Percentiles rank a stretch among this genome's conserved stretches.
phyloP scores from a whole-genome alignment of 2,113 vertebrate genomes.

The Turnix velox region DNA sequence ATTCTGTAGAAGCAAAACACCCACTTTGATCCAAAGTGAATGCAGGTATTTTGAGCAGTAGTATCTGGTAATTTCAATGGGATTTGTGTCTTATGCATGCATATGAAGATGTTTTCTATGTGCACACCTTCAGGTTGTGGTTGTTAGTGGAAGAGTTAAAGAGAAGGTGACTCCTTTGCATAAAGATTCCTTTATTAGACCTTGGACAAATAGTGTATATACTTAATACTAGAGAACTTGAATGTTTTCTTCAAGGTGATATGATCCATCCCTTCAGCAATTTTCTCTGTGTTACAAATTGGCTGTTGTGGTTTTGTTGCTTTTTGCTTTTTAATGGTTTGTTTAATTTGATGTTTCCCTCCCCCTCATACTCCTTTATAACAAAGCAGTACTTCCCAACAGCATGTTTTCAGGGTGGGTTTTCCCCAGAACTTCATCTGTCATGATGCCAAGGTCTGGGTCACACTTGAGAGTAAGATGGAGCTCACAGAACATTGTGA shows the following conservation, averaged over 20 bases:
- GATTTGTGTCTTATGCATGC: fast-evolving
- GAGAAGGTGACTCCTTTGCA: not conserved
- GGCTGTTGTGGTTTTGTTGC: not conserved
- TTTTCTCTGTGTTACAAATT: not conserved
- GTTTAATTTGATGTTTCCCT: not conserved
- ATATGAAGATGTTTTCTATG: not conserved
- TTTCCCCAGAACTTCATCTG: fast-evolving
- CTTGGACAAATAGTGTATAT: not conserved
- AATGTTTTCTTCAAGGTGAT: not conserved
- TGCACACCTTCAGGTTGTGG: not conserved
- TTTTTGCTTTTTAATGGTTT: not conserved
- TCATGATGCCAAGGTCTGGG: fast-evolving
- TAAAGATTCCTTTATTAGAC: not conserved
- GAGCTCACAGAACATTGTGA: not conserved
- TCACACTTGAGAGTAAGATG: fast-evolving
- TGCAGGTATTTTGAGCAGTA: not conserved
- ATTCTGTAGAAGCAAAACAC: not conserved
- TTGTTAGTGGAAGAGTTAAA: not conserved
- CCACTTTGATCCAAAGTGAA: not conserved
- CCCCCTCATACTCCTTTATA: not conserved
- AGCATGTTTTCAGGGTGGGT: fast-evolving
- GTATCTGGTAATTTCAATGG: not conserved
- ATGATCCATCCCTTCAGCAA: not conserved
- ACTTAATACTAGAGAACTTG: not conserved
- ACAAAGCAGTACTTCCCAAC: not conserved